phyloP scores from a whole-genome alignment of 2,113 vertebrate genomes.

The Prinia subflava region DNA sequence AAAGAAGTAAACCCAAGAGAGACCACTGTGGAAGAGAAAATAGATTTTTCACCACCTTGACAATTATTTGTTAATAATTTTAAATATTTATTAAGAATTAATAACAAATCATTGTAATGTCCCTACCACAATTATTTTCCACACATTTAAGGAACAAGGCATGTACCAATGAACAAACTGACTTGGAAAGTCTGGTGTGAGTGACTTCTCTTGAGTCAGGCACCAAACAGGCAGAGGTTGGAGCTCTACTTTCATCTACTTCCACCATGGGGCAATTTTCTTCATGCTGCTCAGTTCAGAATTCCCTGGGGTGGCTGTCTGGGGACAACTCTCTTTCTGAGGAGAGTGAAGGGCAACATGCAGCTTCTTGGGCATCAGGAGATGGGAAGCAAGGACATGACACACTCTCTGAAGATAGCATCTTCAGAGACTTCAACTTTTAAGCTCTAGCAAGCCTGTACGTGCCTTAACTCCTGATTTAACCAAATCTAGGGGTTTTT shows the following conservation, averaged over 20 bases:
- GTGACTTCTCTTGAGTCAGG: background rate
- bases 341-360: background rate
- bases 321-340: background rate
- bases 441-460: background rate
- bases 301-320: background rate
- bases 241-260: background rate
- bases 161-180: background rate
- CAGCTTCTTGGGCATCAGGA: background rate
- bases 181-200: background rate
- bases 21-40: background rate
- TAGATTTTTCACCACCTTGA: background rate
- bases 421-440: background rate
- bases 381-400: background rate
- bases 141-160: background rate
- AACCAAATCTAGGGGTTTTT: background rate
- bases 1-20: background rate
- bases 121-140: background rate
- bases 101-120: background rate
- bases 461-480: background rate
- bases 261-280: background rate
- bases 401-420: accelerated
- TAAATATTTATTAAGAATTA: background rate
- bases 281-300: background rate
- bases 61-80: background rate
- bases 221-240: background rate